Evolutionary conservation across 1,140 invertebrate species (phyloP), one percentile per base, ranked within the genome.

Genomic region (Drosophila dunni): DNA sequence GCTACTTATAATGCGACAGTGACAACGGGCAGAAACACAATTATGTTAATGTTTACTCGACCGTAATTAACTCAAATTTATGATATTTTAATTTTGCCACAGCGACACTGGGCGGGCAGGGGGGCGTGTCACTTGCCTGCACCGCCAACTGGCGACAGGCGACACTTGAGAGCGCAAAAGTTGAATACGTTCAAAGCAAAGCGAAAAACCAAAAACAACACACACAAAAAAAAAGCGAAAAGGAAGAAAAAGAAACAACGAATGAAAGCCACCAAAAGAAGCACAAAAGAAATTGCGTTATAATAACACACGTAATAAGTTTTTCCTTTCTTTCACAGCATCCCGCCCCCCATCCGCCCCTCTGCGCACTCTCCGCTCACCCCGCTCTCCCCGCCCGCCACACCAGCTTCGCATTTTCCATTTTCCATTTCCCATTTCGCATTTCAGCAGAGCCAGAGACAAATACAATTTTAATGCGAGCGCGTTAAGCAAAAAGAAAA

Each of bases 11-110:
- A 83, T 82, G 78, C 36, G 69, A 48, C 62, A 65, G 38, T 60
- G 70, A 57, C 53, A 62, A 62, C 64, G 56, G 46, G 13, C 76
- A 84, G 74, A 68, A 75, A 88, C 83, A 88, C 82, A 86, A 88
- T 86, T 88, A 86, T 86, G 82, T 88, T 88, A 86, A 86, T 86
- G 82, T 86, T 88, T 86, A 88, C 82, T 86, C 82, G 83, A 86
- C 82, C 82, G 82, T 88, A 86, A 86, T 86, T 86, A 86, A 86
- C 83, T 86, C 71, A 86, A 86, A 86, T 86, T 86, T 86, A 86
- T 86, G 79, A 86, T 88, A 86, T 86, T 86, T 86, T 86, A 86
- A 86, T 86, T 86, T 86, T 64, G 76, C 68, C 82, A 74, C 53
- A 74, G 48, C 61, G 67, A 57, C 64, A 1, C 15, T 3, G 36